Percentiles rank a stretch among this genome's conserved stretches.
These are phyloP conservation scores for Drosophila tani DNA, from an alignment of 1,140 invertebrate species.

Conservation along the genomic window DNA sequence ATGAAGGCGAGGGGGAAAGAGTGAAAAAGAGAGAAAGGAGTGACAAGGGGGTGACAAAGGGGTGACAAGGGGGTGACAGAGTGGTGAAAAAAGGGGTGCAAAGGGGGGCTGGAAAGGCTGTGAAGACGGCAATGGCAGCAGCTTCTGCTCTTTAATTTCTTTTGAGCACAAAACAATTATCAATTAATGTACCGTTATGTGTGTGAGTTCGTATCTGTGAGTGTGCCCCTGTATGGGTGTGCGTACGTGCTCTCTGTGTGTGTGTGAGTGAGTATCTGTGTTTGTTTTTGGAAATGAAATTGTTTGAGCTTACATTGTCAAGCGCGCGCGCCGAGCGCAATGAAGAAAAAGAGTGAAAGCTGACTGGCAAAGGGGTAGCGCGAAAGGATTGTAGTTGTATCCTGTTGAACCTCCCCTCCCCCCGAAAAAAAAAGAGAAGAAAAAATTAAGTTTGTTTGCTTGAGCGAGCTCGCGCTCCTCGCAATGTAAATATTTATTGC, in stretches of 20 bases:
- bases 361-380: background rate
- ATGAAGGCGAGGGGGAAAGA: background rate
- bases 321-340: slow-evolving; percentile 13
- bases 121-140: slow-evolving; percentile 5
- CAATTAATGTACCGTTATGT: slow-evolving; percentile 77
- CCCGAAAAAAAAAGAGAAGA: background rate
- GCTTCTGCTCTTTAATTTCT: slow-evolving; percentile 71
- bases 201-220: slow-evolving; percentile 17
- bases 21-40: background rate
- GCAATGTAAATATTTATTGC: slow-evolving; percentile 66
- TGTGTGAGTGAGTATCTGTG: slow-evolving; percentile 17
- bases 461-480: slow-evolving; percentile 10
- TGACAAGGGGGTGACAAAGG: background rate
- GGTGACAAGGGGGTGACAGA: slow-evolving; percentile 4
- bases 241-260: slow-evolving; percentile 21
- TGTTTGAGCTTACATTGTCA: slow-evolving; percentile 68
- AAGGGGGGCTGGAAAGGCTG: slow-evolving; percentile 7
- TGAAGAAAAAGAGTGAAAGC: slow-evolving; percentile 9
- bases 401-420: slow-evolving; percentile 3
- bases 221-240: slow-evolving; percentile 11
- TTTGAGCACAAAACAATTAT: slow-evolving; percentile 81
- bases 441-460: slow-evolving; percentile 62
- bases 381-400: slow-evolving; percentile 27
- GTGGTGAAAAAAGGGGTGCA: background rate
- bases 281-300: slow-evolving; percentile 66